phyloP scores from a whole-genome alignment of 2,113 vertebrate genomes.

The Phalacrocorax carbo region DNA sequence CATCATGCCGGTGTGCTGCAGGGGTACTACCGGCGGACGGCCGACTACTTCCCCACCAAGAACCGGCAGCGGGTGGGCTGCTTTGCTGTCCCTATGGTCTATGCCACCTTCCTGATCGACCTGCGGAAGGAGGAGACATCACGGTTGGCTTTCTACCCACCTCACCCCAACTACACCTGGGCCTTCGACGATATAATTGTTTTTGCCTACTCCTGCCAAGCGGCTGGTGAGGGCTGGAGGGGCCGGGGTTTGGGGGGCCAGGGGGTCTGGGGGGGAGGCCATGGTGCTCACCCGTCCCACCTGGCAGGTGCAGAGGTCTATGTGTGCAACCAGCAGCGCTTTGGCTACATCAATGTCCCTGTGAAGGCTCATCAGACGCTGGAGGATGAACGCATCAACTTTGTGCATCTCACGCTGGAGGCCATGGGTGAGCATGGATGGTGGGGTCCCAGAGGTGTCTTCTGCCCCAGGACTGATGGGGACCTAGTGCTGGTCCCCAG shows the following conservation, averaged over 20 bases:
- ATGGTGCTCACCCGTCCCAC: not conserved
- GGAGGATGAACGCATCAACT: conserved; percentile 89
- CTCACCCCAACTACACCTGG: conserved; percentile 92
- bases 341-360: conserved; percentile 89
- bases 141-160: conserved; percentile 87
- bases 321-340: conserved; percentile 87
- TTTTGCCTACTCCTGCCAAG: conserved; percentile 91
- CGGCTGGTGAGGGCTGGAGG: conserved; percentile 74
- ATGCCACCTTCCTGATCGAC: conserved; percentile 88
- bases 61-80: conserved; percentile 87
- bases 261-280: too few species aligned
- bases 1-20: not conserved
- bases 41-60: conserved; percentile 94
- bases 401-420: conserved; percentile 88
- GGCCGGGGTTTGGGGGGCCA: too few species aligned
- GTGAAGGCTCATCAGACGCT: conserved; percentile 85
- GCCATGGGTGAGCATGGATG: conserved; percentile 79
- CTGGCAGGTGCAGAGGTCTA: conserved; percentile 81
- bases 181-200: conserved; percentile 94
- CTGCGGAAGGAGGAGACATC: conserved; percentile 81
- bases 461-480: not conserved
- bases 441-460: not conserved
- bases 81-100: conserved; percentile 91
- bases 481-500: rapidly evolving
- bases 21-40: conserved; percentile 93